These are phyloP conservation scores for Neodiprion virginianus DNA, from an alignment of 1,140 invertebrate species.

Conservation along the genomic window DNA sequence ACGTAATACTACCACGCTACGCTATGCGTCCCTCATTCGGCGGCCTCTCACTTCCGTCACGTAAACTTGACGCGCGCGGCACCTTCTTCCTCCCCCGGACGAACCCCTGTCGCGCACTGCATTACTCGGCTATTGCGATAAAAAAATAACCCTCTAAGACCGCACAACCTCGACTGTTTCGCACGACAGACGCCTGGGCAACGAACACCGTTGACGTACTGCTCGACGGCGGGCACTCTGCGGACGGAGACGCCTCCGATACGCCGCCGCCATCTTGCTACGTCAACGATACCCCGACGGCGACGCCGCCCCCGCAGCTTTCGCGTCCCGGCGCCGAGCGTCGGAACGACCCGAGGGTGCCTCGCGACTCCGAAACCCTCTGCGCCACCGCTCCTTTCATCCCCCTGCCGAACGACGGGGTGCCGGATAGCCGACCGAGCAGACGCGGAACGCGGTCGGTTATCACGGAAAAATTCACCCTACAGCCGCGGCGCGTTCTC, in stretches of 20 bases:
- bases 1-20: too few species aligned
- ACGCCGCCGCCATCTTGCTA: constrained; percentile 58
- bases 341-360: constrained; percentile 3
- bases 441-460: background rate
- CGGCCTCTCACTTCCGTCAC: background rate
- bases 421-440: background rate
- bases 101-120: background rate
- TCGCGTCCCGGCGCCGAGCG: constrained; percentile 27
- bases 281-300: constrained; percentile 40
- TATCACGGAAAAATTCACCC: background rate
- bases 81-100: background rate
- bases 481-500: too few species aligned
- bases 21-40: too few species aligned
- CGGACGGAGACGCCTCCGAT: constrained; percentile 57
- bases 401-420: background rate
- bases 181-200: constrained; percentile 29
- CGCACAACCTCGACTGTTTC: too few species aligned
- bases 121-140: background rate
- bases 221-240: constrained; percentile 56
- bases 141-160: background rate
- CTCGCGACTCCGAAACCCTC: background rate
- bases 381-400: background rate
- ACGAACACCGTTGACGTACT: constrained; percentile 49
- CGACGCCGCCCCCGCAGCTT: constrained; percentile 32
- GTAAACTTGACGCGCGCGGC: background rate